Percentiles rank a stretch among this genome's conserved stretches.
These are phyloP conservation scores for Calidris pugnax DNA, from an alignment of 2,113 vertebrate genomes.

Conservation along the genomic window DNA sequence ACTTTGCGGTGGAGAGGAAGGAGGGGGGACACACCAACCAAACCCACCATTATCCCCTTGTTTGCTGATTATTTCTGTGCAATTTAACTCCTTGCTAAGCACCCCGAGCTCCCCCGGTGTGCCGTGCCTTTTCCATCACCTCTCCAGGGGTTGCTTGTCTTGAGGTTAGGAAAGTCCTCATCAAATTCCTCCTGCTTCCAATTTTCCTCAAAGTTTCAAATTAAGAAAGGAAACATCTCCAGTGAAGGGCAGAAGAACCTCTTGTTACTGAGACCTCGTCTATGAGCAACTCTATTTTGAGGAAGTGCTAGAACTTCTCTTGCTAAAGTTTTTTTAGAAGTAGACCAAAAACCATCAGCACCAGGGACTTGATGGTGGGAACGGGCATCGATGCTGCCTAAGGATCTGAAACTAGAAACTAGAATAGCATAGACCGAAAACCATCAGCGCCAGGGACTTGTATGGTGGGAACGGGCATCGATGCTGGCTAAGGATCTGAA, in stretches of 20 bases:
- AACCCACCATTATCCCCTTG: constrained; percentile 4
- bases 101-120: neutral
- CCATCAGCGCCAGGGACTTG: neutral
- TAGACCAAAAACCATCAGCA: neutral
- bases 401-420: too few relatives aligned
- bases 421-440: neutral
- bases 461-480: neutral
- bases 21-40: neutral
- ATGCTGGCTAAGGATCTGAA: neutral
- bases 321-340: neutral
- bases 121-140: neutral
- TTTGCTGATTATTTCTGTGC: neutral
- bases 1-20: neutral
- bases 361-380: too few relatives aligned
- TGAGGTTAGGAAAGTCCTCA: neutral
- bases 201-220: neutral
- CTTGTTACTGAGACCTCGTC: neutral
- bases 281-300: neutral
- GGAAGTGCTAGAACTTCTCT: neutral
- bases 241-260: neutral
- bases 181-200: neutral
- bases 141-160: neutral
- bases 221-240: neutral
- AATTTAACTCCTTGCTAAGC: neutral
- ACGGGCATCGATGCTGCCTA: too few relatives aligned